Base-by-base conservation (phyloP, 2,797 vertebrate species). In the Momotus momota region DNA sequence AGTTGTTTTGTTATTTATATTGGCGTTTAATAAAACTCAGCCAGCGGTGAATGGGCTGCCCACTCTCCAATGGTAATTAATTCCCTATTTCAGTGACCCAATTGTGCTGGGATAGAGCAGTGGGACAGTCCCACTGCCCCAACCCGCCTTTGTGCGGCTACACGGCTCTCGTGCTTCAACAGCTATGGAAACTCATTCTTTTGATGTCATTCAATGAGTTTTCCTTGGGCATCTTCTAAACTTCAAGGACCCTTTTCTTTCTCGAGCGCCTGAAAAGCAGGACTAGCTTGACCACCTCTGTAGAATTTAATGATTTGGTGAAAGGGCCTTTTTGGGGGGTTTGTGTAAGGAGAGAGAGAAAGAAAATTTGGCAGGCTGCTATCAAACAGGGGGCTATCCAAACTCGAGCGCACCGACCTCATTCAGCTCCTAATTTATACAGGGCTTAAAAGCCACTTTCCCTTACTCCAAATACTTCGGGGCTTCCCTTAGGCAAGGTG, bases 1-100 rank as follows among this genome's bases (percentile, higher is more conserved):
- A 98, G 98, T 98, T 98, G 98, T 98, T 98, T 98, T 98, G 98
- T 98, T 98, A 98, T 98, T 98, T 98, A 98, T 98, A 98, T 98
- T 98, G 98, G 98, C 98, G 98, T 98, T 98, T 98, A 98, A 98
- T 98, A 98, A 98, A 98, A 98, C 98, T 97, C 98, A 97, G 98
- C 95, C 97, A 97, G 98, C n/a, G 91, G 88, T 98, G 98, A 98
- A 98, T 98, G 97, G 98, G 97, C 97, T 97, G 98, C 98, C 98
- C 98, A 97, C 98, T 98, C 98, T 98, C 98, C 98, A 98, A 98
- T 98, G 98, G 98, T 98, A 98, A 98, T 98, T 98, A 98, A 98
- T 98, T 98, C 98, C 97, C 98, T 98, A 98, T 98, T 98, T 98
- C 98, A 98, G 98, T 98, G 98, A 98, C 98, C 98, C 98, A 97